phyloP scores from a whole-genome alignment of 2,113 vertebrate species.

The Phalacrocorax carbo region DNA sequence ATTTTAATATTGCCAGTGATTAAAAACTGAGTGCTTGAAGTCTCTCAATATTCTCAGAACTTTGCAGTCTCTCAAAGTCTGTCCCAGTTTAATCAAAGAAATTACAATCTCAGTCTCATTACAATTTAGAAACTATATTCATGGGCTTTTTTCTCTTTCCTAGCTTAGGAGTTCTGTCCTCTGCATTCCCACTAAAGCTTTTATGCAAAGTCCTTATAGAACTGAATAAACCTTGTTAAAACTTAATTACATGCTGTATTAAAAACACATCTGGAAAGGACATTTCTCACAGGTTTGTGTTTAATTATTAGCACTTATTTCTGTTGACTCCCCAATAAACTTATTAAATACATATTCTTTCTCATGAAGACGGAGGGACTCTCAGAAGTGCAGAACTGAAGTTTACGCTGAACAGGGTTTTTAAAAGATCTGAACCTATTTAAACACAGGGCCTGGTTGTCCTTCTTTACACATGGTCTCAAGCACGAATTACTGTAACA shows the following conservation, averaged over 20 bases:
- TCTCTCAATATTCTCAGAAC: not conserved
- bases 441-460: not conserved
- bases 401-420: not conserved
- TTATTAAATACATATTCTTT: not conserved
- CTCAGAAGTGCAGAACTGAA: not conserved
- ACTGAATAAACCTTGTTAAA: not conserved
- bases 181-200: not conserved
- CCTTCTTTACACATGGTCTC: not conserved
- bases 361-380: not conserved
- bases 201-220: not conserved
- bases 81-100: not conserved
- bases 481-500: not conserved
- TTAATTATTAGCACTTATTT: not conserved
- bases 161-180: not conserved
- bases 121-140: not conserved
- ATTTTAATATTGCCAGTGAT: conserved; percentile 10
- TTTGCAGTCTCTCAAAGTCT: not conserved
- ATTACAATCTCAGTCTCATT: not conserved
- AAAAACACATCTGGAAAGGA: not conserved
- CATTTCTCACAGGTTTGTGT: not conserved
- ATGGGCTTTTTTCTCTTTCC: not conserved
- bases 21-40: not conserved
- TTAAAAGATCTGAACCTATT: not conserved
- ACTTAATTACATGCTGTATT: not conserved
- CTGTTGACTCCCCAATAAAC: not conserved